Base-by-base conservation (phyloP, 2,797 vertebrate species). In the Alfaro cultratus region DNA sequence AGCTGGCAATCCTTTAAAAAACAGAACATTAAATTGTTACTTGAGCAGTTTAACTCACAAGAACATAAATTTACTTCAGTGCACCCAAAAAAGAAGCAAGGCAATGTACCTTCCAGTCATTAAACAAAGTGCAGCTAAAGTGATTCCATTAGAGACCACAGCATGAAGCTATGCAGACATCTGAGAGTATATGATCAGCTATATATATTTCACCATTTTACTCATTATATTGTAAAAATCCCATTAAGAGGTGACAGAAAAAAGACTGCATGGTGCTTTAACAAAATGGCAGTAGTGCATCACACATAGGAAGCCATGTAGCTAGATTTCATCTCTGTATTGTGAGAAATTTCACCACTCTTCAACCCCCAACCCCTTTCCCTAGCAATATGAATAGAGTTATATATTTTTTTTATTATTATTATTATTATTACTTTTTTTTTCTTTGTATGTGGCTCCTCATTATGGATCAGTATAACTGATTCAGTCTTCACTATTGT, bases 1-100 rank as follows among this genome's bases (percentile, higher is more conserved):
- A 81, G 98, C 99, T 91, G 99, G 99, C 92, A 99, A 95, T 92
- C 99, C 99, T 99, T 94, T 31, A 92, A 73, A 89, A 94, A 46
- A 83, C 73, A 88, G 87, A 89, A 90, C 94, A 92, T 89, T 90
- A 87, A 79, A 88, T 83, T 89, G 81, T 89, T 92, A 85, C 86
- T 85, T 23, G 6, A 88, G 80, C 62, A 31, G 74, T 77, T 84
- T 80, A 72, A 62, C 75, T 80, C 51, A 43, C 51, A 41, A 75
- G 34, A 73, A 47, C 31, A 53, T 45, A 53, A 75, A 51, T 21
- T 73, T 75, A 82, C 75, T 88, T 84, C 75, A 78, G 26, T 83
- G 80, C 72, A 83, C 26, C 15, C 15, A 71, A 46, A 70, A 74
- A 76, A 26, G 51, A 79, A 87, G 73, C 53, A 84, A 72, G 77